Conservation (phyloP, 2,797 vertebrate genomes). For the Adrianichthys oophorus region DNA sequence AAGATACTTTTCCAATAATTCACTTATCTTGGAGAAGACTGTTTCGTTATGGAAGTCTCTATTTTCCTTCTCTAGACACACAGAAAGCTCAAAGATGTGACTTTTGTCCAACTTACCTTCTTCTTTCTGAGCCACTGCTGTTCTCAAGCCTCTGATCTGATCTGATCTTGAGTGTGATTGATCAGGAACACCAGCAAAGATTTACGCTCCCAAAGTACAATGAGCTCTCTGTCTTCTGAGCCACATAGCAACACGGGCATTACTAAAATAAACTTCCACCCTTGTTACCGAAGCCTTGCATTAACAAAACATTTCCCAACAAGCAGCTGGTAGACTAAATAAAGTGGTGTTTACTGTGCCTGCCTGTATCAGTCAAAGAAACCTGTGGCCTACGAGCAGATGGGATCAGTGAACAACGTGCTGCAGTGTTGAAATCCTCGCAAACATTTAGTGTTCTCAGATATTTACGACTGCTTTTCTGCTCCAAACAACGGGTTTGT, state of each 20-base stretch:
- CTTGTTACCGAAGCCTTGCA: conserved; percentile 3
- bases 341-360: conserved; percentile 43
- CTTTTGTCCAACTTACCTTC: too few species aligned
- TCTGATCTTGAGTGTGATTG: not conserved
- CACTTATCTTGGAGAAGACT: too few species aligned
- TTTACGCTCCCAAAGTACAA: not conserved
- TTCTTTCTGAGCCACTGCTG: not conserved
- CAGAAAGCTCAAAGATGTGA: too few species aligned
- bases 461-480: conserved; percentile 14
- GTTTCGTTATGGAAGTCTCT: too few species aligned
- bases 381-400: conserved; percentile 43
- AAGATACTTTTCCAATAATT: too few species aligned
- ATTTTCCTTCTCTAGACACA: too few species aligned
- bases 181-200: not conserved
- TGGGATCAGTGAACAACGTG: conserved; percentile 39
- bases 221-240: not conserved
- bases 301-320: conserved; percentile 31
- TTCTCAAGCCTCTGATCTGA: not conserved
- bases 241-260: conserved; percentile 24
- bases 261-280: conserved; percentile 4
- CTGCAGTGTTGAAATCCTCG: conserved; percentile 32
- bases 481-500: conserved; percentile 19
- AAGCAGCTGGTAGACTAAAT: conserved; percentile 57
- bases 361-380: conserved; percentile 30
- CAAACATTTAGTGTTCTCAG: conserved; percentile 24